Evolutionary conservation across 2,888 invertebrate genomes (phyloP), one percentile per base, ranked within the genome.

Genomic region (Pocota personata): DNA sequence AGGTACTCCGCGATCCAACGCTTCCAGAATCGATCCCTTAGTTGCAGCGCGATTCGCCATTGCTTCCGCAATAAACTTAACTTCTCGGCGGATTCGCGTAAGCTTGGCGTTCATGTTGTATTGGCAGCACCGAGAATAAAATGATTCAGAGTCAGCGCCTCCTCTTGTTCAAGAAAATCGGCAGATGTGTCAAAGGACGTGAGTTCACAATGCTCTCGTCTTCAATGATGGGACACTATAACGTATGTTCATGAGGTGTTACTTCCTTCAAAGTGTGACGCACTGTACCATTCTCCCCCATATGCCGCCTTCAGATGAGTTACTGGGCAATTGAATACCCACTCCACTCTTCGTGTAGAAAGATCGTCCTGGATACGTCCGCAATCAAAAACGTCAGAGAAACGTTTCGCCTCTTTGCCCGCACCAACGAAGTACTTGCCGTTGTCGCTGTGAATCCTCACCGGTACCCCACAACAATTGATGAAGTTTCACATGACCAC

Each of bases 201-300:
- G n/a, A n/a, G n/a, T n/a, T n/a, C n/a, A n/a, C n/a, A n/a, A n/a
- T 57, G 71, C 60, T 72, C 12, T 55, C 60, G 5, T 52, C 72
- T 35, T 71, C 71, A 12, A 79, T 64, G 1, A 79, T n/a, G 0
- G 64, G 14, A 19, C 55, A 32, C 27, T 48, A 21, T 6, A 48
- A 21, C 7, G 64, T 48, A 21, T 30, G 21, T 6, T 32, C 32
- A 12, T 21, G 76, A 0, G 87, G 88, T 0, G 79, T 35, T 21
- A 40, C 37, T 14, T 87, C 87, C n/a, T 87, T 82, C 6, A 89
- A 40, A 0, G 69, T 71, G 3, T 66, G 58, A 88, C 78, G 3
- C 82, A 88, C 3, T 83, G 60, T 0, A 89, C 80, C 21, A 88
- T 43, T 7, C 88, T 62, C 66, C 89, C 88, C 88, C 88, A 88